These are phyloP conservation scores for Zeugodacus cucurbitae DNA, from an alignment of 1,140 invertebrate species.

Conservation along the genomic window DNA sequence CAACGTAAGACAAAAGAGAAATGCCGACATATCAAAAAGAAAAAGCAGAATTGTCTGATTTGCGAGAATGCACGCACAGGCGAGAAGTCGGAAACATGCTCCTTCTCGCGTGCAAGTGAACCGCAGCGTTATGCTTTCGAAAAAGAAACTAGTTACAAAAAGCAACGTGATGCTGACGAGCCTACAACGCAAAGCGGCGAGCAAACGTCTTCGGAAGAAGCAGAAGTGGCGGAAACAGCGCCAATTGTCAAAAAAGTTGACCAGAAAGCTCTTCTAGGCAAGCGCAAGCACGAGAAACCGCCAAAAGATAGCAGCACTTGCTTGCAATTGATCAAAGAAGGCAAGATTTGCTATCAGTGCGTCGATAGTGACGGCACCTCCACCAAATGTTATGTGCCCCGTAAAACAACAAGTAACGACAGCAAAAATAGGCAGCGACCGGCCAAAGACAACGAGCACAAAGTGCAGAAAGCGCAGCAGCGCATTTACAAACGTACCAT, in stretches of 20 bases:
- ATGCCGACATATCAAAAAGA: conserved; percentile 44
- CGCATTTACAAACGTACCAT: conserved; percentile 57
- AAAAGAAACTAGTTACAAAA: conserved; percentile 51
- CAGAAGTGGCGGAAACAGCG: neutral
- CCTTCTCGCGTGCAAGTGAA: conserved; percentile 52
- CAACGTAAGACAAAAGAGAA: conserved; percentile 40
- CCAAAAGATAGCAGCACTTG: conserved; percentile 34
- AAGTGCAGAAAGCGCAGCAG: conserved; percentile 44
- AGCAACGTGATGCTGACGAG: conserved; percentile 11
- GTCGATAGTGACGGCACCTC: conserved; percentile 47
- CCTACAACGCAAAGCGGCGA: conserved; percentile 22
- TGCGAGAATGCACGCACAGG: conserved; percentile 53
- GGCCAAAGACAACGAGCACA: conserved; percentile 3
- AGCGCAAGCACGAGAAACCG: conserved; percentile 2
- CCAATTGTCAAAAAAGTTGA: neutral
- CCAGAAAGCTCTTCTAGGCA: neutral
- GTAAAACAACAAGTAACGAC: neutral
- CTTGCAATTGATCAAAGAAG: neutral
- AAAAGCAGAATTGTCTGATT: conserved; percentile 53
- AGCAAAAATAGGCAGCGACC: neutral
- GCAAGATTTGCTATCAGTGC: conserved; percentile 47
- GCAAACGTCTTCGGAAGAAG: neutral
- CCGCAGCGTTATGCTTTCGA: conserved; percentile 54
- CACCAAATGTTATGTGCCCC: conserved; percentile 38
- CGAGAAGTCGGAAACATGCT: conserved; percentile 58